Conservation (phyloP, 92 coral and sea anemone genomes). For the Parazoanthus darwini region DNA sequence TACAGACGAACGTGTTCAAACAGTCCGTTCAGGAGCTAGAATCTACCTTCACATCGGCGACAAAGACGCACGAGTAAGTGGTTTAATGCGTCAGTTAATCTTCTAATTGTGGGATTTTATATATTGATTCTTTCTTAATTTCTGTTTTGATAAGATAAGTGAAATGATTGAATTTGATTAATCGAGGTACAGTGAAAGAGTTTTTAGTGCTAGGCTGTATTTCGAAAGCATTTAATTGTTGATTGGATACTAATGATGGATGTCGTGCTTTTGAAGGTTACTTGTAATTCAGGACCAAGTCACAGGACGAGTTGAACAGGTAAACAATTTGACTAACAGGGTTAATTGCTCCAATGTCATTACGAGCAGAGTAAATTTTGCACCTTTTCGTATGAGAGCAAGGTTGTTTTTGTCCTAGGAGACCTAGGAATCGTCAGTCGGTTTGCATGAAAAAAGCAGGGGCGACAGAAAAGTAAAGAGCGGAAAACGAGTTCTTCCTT, state of each 20-base stretch:
- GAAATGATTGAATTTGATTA: neutral
- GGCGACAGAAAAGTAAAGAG: too few relatives aligned
- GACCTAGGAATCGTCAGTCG: too few relatives aligned
- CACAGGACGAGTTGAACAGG: slow-evolving; percentile 93
- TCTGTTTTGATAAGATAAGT: neutral
- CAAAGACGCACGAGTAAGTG: slow-evolving; percentile 95
- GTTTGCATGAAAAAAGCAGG: too few relatives aligned
- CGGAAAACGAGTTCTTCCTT: too few relatives aligned
- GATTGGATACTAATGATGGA: neutral
- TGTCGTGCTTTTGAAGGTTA: slow-evolving; percentile 51
- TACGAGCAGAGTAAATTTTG: neutral
- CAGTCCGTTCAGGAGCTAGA: slow-evolving; percentile 93
- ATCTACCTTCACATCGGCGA: slow-evolving; percentile 95
- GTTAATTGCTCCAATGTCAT: neutral
- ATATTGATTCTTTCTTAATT: neutral
- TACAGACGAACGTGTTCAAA: slow-evolving; percentile 90
- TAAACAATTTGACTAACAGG: slow-evolving; percentile 19
- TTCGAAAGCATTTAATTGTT: too few relatives aligned
- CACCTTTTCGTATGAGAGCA: neutral
- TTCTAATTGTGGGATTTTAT: neutral
- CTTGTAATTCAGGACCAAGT: slow-evolving; percentile 96
- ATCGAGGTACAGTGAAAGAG: neutral
- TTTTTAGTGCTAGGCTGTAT: too few relatives aligned
- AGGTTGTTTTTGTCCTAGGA: neutral
- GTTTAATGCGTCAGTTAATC: neutral